Base-by-base conservation (phyloP, 2,888 invertebrate genomes). In the Lasioglossum zephyrum region DNA sequence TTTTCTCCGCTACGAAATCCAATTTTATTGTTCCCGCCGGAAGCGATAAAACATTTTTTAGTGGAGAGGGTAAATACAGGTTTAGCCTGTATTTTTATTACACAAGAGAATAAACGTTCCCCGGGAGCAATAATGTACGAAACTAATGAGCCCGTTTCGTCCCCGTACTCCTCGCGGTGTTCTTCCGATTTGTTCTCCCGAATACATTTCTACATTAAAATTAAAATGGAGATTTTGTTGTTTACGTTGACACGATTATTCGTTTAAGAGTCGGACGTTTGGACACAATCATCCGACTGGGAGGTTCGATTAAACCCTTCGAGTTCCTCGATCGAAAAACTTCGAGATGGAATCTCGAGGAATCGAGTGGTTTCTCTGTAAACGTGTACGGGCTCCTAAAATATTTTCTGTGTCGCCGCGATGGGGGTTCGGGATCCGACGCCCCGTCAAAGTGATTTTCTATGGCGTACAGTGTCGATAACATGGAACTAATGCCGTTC, bases 401-500 rank as follows among this genome's bases (percentile, higher is more conserved):
- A 93, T 90, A 92, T 90, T 93, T 93, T 90, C 82, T 90, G 82
- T 93, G 93, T 93, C 87, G 53, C 85, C 91, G 16, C 92, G 79
- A 88, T 90, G 77, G 92, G 92, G 82, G 80, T 60, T 78, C 78
- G 73, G 66, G 88, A 88, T 90, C 88, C 83, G 73, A 81, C 83
- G 82, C 82, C 91, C 79, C 89, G 91, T 91, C 90, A 93, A 94
- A 95, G 93, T 93, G 94, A 94, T 94, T 94, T 93, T 94, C 94
- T 93, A 92, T 93, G 83, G 92, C 87, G 88, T 89, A 87, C 87
- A 75, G 82, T 89, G 89, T 81, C 89, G 93, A 94, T 94, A 94
- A 92, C 91, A 93, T 92, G 92, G 86, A 84, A 88, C 92, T 95
- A 95, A 95, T 94, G 95, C 93, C 84, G 87, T 94, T 94, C 93